These are phyloP conservation scores for Agrochola lota DNA, from an alignment of 2,888 invertebrate species.

Conservation along the genomic window DNA sequence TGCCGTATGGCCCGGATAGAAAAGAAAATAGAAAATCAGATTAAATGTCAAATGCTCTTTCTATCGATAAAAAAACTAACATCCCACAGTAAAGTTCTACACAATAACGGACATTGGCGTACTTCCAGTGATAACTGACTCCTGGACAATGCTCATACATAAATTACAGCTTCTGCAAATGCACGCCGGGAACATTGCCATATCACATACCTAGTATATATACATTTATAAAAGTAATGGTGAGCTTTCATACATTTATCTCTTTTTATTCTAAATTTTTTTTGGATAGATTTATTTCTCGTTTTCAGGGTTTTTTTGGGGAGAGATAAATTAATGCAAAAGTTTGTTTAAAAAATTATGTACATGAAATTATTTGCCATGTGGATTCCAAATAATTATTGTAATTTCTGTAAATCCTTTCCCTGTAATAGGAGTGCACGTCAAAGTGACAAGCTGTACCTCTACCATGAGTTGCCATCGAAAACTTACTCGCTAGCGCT, in stretches of 20 bases:
- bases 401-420: background rate
- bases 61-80: conserved; percentile 32
- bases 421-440: background rate
- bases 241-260: conserved; percentile 25
- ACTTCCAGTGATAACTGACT: conserved; percentile 70
- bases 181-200: conserved; percentile 71
- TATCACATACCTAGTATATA: conserved; percentile 61
- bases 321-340: background rate
- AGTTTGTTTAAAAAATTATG: conserved; percentile 1
- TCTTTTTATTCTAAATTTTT: conserved; percentile 19
- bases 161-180: conserved; percentile 78
- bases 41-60: background rate
- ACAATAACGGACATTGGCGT: conserved; percentile 68
- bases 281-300: conserved; percentile 35
- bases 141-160: conserved; percentile 76
- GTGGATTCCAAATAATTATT: no score
- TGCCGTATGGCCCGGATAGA: background rate
- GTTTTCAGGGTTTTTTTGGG: conserved; percentile 15
- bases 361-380: conserved; percentile 2
- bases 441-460: no score
- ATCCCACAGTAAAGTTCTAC: conserved; percentile 21
- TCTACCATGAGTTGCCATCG: no score
- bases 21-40: background rate
- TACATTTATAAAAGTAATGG: conserved; percentile 53
- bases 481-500: no score